Conservation (phyloP, 2,888 invertebrate genomes). For the Pollenia labialis region DNA sequence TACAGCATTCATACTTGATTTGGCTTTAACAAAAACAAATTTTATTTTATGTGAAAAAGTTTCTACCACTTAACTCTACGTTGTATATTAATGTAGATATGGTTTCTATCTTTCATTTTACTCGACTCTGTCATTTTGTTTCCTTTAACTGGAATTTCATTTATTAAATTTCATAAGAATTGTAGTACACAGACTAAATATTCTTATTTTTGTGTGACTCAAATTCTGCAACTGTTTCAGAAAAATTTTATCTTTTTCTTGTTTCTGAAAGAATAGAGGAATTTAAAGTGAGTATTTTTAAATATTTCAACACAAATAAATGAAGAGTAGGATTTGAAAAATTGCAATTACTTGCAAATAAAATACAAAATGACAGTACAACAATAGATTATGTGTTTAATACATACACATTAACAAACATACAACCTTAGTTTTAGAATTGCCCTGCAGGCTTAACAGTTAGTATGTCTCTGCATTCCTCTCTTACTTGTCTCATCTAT, state of each 20-base stretch:
- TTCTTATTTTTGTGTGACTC: neutral
- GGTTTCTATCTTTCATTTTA: slow-evolving; percentile 7
- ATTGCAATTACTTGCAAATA: slow-evolving; percentile 47
- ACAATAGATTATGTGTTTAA: neutral
- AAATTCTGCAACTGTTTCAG: slow-evolving; percentile 18
- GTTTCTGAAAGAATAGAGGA: neutral
- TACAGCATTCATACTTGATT: too few species aligned
- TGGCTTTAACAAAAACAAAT: neutral
- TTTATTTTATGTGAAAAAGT: neutral
- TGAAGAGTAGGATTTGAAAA: slow-evolving; percentile 5
- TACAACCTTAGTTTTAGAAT: too few species aligned
- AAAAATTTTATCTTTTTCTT: neutral
- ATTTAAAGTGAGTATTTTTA: slow-evolving; percentile 30
- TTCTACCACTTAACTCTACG: neutral
- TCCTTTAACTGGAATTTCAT: slow-evolving; percentile 55
- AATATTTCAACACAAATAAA: slow-evolving; percentile 31
- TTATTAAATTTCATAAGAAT: slow-evolving; percentile 55
- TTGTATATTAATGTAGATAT: too few species aligned
- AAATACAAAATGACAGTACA: neutral
- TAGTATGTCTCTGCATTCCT: too few species aligned
- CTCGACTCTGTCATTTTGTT: slow-evolving; percentile 43
- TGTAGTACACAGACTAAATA: slow-evolving; percentile 18
- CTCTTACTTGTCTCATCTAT: too few species aligned
- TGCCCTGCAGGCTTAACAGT: too few species aligned
- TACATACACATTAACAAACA: neutral